These are phyloP conservation scores for Lepidostoma basale DNA, from an alignment of 1,140 invertebrate genomes.

Conservation along the genomic window DNA sequence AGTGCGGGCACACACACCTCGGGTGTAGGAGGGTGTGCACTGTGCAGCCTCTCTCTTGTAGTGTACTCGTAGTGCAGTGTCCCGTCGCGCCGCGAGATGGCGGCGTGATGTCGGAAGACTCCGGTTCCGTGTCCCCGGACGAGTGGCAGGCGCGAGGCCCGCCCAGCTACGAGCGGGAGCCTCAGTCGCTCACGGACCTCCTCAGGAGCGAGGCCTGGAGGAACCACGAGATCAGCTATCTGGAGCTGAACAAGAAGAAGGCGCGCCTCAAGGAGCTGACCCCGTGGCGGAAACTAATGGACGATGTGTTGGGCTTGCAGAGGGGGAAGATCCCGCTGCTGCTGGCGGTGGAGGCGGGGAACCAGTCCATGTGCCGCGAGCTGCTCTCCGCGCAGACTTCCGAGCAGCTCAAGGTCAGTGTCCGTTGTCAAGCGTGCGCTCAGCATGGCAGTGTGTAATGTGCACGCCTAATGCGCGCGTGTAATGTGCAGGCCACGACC, in stretches of 20 bases:
- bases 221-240: conserved; percentile 58
- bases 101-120: conserved; percentile 39
- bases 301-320: conserved; percentile 66
- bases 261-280: conserved; percentile 57
- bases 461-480: neutral
- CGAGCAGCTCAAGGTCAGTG: conserved; percentile 74
- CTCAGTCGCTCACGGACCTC: conserved; percentile 49
- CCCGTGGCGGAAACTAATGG: conserved; percentile 59
- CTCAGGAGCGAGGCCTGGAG: conserved; percentile 53
- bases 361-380: conserved; percentile 90
- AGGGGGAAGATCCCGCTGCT: conserved; percentile 92
- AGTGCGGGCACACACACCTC: no score
- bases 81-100: no score
- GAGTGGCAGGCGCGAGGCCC: neutral
- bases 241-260: conserved; percentile 62
- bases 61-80: no score
- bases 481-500: conserved; percentile 63
- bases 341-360: conserved; percentile 90
- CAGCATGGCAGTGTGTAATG: no score
- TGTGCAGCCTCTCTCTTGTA: no score
- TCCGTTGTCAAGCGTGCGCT: no score
- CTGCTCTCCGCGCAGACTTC: conserved; percentile 82
- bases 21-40: no score
- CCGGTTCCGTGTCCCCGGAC: conserved; percentile 29
- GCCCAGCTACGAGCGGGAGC: conserved; percentile 45